Evolutionary conservation across 1,140 invertebrate species (phyloP).

Genomic region (Tyrophagus putrescentiae): DNA sequence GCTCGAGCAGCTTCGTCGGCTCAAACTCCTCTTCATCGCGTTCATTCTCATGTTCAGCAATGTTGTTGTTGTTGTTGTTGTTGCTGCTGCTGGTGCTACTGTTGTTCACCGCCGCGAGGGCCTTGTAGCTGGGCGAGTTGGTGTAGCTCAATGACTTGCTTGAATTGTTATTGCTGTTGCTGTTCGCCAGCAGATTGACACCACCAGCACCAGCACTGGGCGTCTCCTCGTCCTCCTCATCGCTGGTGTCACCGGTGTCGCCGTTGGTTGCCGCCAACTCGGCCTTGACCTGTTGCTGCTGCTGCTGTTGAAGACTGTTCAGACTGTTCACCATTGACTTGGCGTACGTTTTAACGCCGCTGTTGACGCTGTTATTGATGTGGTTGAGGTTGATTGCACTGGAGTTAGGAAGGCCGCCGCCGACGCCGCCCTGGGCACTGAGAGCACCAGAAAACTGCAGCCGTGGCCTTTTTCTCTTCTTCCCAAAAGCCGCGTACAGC

Average conservation of each 20-base stretch:
- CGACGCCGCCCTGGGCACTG: no score
- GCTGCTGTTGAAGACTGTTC: neutral
- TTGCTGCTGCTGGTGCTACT: neutral
- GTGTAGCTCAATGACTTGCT: neutral
- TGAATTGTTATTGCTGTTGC: neutral
- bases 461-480: neutral
- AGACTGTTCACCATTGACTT: neutral
- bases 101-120: neutral
- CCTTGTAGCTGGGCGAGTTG: neutral
- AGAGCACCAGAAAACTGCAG: slow-evolving; percentile 1
- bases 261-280: neutral
- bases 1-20: slow-evolving; percentile 23
- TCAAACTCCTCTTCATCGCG: slow-evolving; percentile 17
- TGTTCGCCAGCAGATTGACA: neutral
- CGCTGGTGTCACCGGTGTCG: neutral
- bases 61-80: slow-evolving; percentile 4
- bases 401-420: no score
- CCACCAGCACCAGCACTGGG: neutral
- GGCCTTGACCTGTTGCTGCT: neutral
- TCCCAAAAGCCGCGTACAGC: neutral
- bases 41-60: neutral
- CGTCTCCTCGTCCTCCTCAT: neutral
- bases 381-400: slow-evolving; percentile 15
- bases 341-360: neutral
- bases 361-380: slow-evolving; percentile 7